Evolutionary conservation across 2,888 invertebrate genomes (phyloP), one percentile per base, ranked within the genome.

Genomic region (Coremacera marginata): DNA sequence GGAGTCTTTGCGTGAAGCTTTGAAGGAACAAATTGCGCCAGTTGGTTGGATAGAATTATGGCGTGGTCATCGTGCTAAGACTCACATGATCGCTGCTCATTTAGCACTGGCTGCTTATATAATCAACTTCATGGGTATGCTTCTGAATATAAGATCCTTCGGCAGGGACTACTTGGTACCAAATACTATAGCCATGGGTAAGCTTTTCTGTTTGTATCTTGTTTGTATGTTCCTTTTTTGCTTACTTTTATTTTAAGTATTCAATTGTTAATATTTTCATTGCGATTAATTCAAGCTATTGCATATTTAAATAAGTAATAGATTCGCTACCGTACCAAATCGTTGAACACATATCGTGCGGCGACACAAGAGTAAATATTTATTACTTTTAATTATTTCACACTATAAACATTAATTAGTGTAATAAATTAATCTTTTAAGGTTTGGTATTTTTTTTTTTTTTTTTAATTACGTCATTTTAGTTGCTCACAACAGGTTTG

Each of bases 141-240:
- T 90, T 57, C 82, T 90, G 62, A 90, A 90, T 81, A 88, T 90
- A 22, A 84, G 90, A 78, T 89, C 89, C 25, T 89, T 90, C 79
- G 90, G 90, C 22, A 80, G 90, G 22, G 85, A 88, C 72, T 88
- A 89, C 81, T 83, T 90, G 14, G 86, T 84, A 19, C 82, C 87
- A 0, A 90, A 90, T 71, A 90, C 90, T 5, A 87, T 89, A 65
- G 87, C 90, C 25, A 89, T 89, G 86, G 90, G 90, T 89, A 81
- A 83, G 82, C 65, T 5, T 9, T 16, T 44, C 44, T 63, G 2
- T 16, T 2, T 9, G 2, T 27, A 11, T 16, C 11, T 25, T 2
- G 14, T 1, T 3, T 44, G 8, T 37, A 8, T 37, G 7, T 37
- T 37, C 37, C 3, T 1, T 5, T 25, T 19, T 31, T 22, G 5